Base-by-base conservation (phyloP, 1,140 invertebrate species). In the Holotrichia oblita region DNA sequence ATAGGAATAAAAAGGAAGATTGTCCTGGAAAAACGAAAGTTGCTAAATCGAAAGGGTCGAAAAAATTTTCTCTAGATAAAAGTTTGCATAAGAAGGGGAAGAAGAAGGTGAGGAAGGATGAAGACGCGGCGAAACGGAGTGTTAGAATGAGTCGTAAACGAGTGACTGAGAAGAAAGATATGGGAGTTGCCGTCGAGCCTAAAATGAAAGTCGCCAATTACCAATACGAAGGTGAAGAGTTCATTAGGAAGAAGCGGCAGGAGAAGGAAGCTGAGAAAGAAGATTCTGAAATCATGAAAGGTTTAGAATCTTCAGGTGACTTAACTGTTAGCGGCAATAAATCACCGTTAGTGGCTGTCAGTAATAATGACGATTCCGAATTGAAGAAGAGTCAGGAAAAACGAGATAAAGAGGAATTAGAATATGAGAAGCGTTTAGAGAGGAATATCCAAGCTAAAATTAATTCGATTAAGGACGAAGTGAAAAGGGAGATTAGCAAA, bases 391-490 rank as follows among this genome's bases (percentile, higher is more conserved):
- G 34, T 6, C 48, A 75, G 6, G 42, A 80, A 40, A 80, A 77
- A 12, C 72, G 73, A 14, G 61, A 77, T 73, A 61, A 77, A n/a
- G 79, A 83, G 12, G 73, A 81, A 41, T 17, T 72, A 3, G 80
- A 81, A 64, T 82, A 84, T 77, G 83, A 85, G 76, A 81, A 81
- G 73, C 34, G 83, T 17, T 40, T 85, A 2, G 82, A 85, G 76
- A 42, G 81, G 17, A 79, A 84, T 22, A 85, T 86, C 20, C 78
- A 85, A 22, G 78, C 78, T 10, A 85, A 84, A 78, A 85, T 86
- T 42, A 77, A 82, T 27, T 82, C 80, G 22, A 81, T 86, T 12
- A 86, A 86, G 77, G 85, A 85, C 76, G 82, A 86, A 79, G 85
- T 86, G 0, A 85, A 83, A 75, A 82, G 81, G 64, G 84, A 86